Evolutionary conservation across 1,140 invertebrate genomes (phyloP).

Genomic region (Yoshiicerus persimilis): DNA sequence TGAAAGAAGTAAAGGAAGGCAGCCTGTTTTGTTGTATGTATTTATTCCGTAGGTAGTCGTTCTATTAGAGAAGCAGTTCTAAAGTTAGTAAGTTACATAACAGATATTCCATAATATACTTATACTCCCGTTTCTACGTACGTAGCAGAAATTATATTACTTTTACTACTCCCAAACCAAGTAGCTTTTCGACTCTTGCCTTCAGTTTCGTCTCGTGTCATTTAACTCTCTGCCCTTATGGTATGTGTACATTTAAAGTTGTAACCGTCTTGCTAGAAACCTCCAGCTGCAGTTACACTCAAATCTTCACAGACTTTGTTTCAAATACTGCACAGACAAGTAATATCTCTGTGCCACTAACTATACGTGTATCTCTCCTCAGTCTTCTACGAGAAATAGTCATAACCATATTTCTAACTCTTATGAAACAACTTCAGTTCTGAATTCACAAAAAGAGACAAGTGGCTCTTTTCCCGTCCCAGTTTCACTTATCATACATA

Average conservation of each 20-base stretch:
- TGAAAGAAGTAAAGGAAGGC: neutral
- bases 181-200: neutral
- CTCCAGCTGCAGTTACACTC: neutral
- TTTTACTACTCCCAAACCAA: neutral
- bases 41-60: neutral
- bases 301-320: neutral
- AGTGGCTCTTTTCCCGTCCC: slow-evolving; percentile 17
- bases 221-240: neutral
- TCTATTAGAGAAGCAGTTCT: neutral
- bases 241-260: neutral
- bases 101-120: neutral
- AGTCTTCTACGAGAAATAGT: neutral
- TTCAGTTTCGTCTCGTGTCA: neutral
- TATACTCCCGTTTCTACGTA: neutral
- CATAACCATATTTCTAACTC: neutral
- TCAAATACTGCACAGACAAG: neutral
- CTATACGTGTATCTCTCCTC: neutral
- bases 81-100: neutral
- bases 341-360: neutral
- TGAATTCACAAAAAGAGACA: too few relatives aligned
- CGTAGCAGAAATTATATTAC: neutral
- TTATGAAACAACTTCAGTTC: neutral
- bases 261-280: neutral
- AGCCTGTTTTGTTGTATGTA: neutral
- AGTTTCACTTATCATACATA: neutral